Percentiles rank a stretch among this genome's conserved stretches.
Conservation (phyloP, 2,888 invertebrate species). For the Masnerella sp. region DNA sequence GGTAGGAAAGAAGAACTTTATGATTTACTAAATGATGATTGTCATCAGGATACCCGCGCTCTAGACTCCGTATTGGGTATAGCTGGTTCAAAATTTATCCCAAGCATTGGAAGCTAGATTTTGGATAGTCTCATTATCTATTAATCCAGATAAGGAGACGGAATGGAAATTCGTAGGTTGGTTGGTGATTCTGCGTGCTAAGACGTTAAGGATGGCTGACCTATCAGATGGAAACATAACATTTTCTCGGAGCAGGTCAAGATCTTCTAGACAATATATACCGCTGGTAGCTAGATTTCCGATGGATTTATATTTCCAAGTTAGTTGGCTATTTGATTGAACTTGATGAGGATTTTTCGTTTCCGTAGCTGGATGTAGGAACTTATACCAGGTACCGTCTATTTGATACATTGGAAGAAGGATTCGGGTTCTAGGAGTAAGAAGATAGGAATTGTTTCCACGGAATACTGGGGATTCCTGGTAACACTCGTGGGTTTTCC, state of each 20-base stretch:
- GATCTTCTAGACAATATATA: background rate
- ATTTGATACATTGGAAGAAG: slow-evolving; percentile 54
- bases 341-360: background rate
- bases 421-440: background rate
- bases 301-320: slow-evolving; percentile 3
- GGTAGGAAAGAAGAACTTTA: background rate
- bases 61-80: background rate
- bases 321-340: background rate
- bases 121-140: background rate
- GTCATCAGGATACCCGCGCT: slow-evolving; percentile 1
- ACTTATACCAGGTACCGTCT: slow-evolving; percentile 14
- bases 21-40: background rate
- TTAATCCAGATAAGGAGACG: background rate
- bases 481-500: background rate
- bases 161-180: too few species aligned
- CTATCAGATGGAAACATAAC: slow-evolving; percentile 5
- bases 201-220: background rate
- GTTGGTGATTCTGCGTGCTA: background rate
- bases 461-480: background rate
- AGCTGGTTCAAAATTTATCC: background rate
- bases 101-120: background rate
- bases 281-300: background rate
- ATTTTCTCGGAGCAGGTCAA: background rate
- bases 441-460: background rate
- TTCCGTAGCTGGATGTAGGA: background rate